These are phyloP conservation scores for Acridotheres tristis DNA, from an alignment of 2,797 vertebrate species.

Conservation along the genomic window DNA sequence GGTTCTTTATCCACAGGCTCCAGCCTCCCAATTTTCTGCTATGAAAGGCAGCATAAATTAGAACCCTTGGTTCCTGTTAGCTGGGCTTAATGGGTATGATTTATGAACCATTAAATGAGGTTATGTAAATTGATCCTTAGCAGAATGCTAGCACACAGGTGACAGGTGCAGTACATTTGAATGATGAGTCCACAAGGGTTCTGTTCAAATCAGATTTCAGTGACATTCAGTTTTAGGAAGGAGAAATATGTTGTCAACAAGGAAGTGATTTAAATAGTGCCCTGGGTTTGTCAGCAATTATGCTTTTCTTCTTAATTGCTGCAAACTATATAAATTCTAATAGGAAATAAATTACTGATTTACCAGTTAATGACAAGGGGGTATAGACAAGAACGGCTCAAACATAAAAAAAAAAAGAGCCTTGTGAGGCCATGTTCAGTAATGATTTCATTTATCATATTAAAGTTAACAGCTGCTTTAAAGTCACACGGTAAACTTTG, in stretches of 20 bases:
- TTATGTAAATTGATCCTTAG: conserved; percentile 99
- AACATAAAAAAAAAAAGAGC: conserved; percentile 75
- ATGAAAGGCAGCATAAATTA: conserved; percentile 99
- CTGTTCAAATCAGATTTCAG: conserved; percentile 85
- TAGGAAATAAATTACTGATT: conserved; percentile 86
- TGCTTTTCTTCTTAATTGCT: conserved; percentile 84
- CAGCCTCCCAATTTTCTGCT: conserved; percentile 99
- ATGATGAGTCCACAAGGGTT: conserved; percentile 84
- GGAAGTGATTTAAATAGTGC: conserved; percentile 88
- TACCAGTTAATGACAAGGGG: conserved; percentile 84
- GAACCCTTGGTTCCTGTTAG: conserved; percentile 99
- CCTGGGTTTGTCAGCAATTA: conserved; percentile 86
- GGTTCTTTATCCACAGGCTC: conserved; percentile 99
- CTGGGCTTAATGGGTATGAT: conserved; percentile 99
- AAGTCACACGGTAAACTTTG: conserved; percentile 73
- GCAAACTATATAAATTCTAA: conserved; percentile 86
- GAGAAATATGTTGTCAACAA: conserved; percentile 86
- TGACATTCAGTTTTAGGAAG: conserved; percentile 86
- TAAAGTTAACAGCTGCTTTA: conserved; percentile 77
- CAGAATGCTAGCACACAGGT: conserved; percentile 99
- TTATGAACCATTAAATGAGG: conserved; percentile 99
- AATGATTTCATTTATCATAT: conserved; percentile 73
- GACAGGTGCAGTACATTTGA: conserved; percentile 97
- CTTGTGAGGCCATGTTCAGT: conserved; percentile 72
- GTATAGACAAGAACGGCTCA: conserved; percentile 76